Base-by-base conservation (phyloP, 2,888 invertebrate species). In the Lasius fuliginosus region DNA sequence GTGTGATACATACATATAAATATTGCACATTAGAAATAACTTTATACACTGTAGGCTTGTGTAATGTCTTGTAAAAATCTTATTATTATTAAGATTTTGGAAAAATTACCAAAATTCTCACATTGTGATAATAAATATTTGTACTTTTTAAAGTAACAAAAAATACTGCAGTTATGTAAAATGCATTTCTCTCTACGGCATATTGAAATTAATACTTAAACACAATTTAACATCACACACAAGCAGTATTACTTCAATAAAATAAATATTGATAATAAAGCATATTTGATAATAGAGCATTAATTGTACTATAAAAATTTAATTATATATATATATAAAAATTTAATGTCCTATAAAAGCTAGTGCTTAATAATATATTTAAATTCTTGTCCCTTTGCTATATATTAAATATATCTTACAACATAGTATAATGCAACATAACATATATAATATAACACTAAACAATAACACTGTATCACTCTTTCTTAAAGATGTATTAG, bases 101-200 rank as follows among this genome's bases (percentile, higher is more conserved):
- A 83, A 68, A 69, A 58, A 56, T 82, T 83, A 85, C 86, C 84
- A 83, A 87, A 88, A 90, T 86, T 71, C 23, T 23, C 30, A 53
- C n/a, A 82, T 82, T 60, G 71, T 79, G 56, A 86, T 83, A 87
- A 88, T 86, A 85, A 83, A 86, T 90, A 90, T 90, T 90, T 90
- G 90, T 90, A 90, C 90, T 91, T 86, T 86, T 88, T 71, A 85
- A 91, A 86, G 68, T 81, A 90, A 89, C 79, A 85, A 77, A 87
- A 86, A 83, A 86, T 86, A 82, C 77, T 89, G 86, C 58, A 86
- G 65, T 84, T 87, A 84, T 86, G 76, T 76, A 40, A 88, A 83
- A 87, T 65, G 42, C 73, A 84, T 42, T 74, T 75, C 8, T 53
- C n/a, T 75, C 65, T 76, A 69, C 79, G 75, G 11, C 8, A 3